Evolutionary conservation across 2,797 vertebrate genomes (phyloP), one percentile per base, ranked within the genome.

Genomic region (Lycodopsis pacificus): DNA sequence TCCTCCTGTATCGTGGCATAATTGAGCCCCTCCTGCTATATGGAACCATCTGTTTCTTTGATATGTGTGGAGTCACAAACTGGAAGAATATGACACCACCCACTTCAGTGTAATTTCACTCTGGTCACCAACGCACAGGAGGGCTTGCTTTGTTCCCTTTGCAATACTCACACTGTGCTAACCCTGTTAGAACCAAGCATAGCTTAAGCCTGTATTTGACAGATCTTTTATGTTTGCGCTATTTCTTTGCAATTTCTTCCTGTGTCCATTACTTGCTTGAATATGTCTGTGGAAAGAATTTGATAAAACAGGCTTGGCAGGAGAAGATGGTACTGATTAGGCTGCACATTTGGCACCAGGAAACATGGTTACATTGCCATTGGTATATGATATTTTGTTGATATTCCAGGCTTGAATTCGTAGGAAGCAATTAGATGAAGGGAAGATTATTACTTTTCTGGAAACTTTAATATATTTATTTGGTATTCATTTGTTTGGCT

Each of bases 1-100:
- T 70, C 56, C 51, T 71, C 63, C 42, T 44, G 68, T 59, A 61
- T 74, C 42, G 22, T n/a, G 67, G 65, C 36, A 73, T 66, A 74
- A 86, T 65, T 54, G 53, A 86, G 64, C 53, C 56, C 62, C 74
- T 82, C 54, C 72, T 82, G 74, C 75, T 72, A 42, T 61, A 85
- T 62, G 30, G 44, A 67, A 70, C 78, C 83, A 87, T 85, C 81
- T 83, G 79, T 81, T 84, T 85, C 54, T 79, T 79, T 73, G 36
- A 81, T 49, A 56, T 49, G 48, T 64, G 76, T 63, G 63, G 48
- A 83, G 71, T 76, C 54, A 64, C 61, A 86, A 71, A 79, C 20
- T 49, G 65, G 68, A 80, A 79, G 71, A 58, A 34, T 20, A 46
- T 77, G 76, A 62, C 48, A 62, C 65, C 65, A 36, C 53, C 67